Evolutionary conservation across 2,888 invertebrate species (phyloP), one percentile per base, ranked within the genome.

Genomic region (Xylocampa areola): DNA sequence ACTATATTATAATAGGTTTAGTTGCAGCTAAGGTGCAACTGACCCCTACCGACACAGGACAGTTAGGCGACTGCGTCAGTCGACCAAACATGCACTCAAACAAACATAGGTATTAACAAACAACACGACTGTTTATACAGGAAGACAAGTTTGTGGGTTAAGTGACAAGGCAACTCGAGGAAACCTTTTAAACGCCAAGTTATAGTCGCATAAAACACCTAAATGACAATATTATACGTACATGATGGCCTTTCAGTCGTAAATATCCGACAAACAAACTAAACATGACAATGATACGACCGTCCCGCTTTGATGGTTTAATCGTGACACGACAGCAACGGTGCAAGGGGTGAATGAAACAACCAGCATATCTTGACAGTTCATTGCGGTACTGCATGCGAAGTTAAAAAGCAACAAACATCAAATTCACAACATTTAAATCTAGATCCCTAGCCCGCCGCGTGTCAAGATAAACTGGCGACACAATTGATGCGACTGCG

Each of bases 171-270:
- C 32, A 8, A 11, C 5, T 48, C 40, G 25, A 41, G 37, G 50
- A 54, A 68, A 51, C 35, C 29, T 39, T 45, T 17, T 35, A 48
- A 68, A 48, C 41, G 7, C 23, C 30, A 39, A 40, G 35, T 41
- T 40, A 62, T 36, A 29, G 48, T 32, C 54, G 6, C 48, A 54
- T 65, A 68, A 68, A 68, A 21, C 30, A 45, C 23, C 21, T 62
- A 54, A 68, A 68, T 62, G 52, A 57, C 52, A 33, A 50, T 72
- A 68, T 72, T 72, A 68, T 61, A 54, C 51, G 63, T 37, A 36
- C 40, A 39, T 37, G 32, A 52, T 30, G 25, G 33, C 8, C 21
- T 39, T 61, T 61, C 27, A 8, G 43, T 68, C 68, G 30, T 64
- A 64, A 64, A 68, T 68, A 43, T 21, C 33, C 13, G 35, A 60